Conservation (phyloP, 2,888 invertebrate species). For the Catocala sponsa region DNA sequence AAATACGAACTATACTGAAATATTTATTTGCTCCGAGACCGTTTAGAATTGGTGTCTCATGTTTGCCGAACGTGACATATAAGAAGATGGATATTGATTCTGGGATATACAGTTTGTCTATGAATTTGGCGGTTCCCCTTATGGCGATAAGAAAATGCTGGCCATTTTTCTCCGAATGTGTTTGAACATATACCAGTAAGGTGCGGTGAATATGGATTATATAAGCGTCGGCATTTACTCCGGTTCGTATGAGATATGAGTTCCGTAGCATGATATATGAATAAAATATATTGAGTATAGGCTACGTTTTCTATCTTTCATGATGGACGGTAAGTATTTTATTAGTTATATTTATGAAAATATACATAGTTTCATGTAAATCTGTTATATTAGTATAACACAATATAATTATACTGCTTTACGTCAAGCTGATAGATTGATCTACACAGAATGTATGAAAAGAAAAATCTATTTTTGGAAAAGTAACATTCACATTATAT, state of each 20-base stretch:
- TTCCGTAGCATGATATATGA: conserved; percentile 11
- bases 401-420: too few species aligned
- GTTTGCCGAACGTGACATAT: conserved; percentile 66
- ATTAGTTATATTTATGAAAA: too few species aligned
- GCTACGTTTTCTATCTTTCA: neutral
- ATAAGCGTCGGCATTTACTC: conserved; percentile 33
- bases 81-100: conserved; percentile 55
- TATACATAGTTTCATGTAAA: too few species aligned
- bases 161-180: conserved; percentile 43
- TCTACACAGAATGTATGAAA: too few species aligned
- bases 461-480: too few species aligned
- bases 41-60: conserved; percentile 52
- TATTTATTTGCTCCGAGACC: conserved; percentile 61
- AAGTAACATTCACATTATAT: too few species aligned
- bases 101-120: conserved; percentile 48
- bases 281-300: conserved; percentile 9
- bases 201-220: conserved; percentile 36
- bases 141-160: conserved; percentile 44
- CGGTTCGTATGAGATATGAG: conserved; percentile 10
- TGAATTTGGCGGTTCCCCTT: conserved; percentile 46
- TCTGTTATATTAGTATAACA: too few species aligned
- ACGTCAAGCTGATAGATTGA: too few species aligned
- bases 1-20: conserved; percentile 62
- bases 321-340: too few species aligned
- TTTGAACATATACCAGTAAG: conserved; percentile 27